phyloP scores from a whole-genome alignment of 2,888 invertebrate species.

The Idaea dimidiata region DNA sequence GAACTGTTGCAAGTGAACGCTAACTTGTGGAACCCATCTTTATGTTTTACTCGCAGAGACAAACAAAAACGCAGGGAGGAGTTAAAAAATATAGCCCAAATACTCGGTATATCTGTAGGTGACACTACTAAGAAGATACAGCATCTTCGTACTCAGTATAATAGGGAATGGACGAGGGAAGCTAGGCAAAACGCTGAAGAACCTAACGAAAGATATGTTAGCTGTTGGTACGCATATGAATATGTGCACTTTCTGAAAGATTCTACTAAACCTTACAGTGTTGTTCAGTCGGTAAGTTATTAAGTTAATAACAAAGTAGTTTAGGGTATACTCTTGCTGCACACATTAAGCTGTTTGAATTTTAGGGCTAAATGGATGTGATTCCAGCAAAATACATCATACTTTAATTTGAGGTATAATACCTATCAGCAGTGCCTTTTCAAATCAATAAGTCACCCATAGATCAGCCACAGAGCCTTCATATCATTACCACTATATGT shows the following conservation, averaged over 20 bases:
- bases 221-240: slow-evolving; percentile 80
- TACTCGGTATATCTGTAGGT: slow-evolving; percentile 58
- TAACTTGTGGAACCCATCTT: slow-evolving; percentile 65
- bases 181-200: slow-evolving; percentile 71
- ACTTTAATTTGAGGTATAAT: too few species aligned
- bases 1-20: slow-evolving; percentile 69
- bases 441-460: too few species aligned
- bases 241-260: slow-evolving; percentile 82
- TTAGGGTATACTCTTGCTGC: too few species aligned
- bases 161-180: slow-evolving; percentile 80
- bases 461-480: too few species aligned
- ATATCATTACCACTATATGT: too few species aligned
- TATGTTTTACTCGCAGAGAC: slow-evolving; percentile 65
- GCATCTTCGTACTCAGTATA: slow-evolving; percentile 82
- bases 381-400: too few species aligned
- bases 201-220: slow-evolving; percentile 75
- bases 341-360: too few species aligned
- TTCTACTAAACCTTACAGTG: slow-evolving; percentile 70
- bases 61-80: slow-evolving; percentile 73
- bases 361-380: too few species aligned
- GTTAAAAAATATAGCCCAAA: slow-evolving; percentile 60
- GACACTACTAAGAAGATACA: slow-evolving; percentile 82
- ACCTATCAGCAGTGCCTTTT: too few species aligned
- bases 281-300: slow-evolving; percentile 55
- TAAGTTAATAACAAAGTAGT: not conserved